Conservation (phyloP, 1,140 invertebrate species). For the Polypedilum vanderplanki region DNA sequence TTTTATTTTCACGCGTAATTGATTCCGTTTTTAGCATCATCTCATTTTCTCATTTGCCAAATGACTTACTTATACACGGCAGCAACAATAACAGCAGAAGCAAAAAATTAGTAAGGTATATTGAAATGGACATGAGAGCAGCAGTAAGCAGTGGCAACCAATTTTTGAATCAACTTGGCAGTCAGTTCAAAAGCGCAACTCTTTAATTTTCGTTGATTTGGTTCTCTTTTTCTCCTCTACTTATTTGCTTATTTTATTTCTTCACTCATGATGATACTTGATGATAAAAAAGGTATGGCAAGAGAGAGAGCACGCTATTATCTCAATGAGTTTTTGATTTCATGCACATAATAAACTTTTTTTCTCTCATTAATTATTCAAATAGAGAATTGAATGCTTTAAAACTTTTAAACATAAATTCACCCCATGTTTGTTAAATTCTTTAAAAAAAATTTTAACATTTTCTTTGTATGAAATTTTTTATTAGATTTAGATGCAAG, state of each 20-base stretch:
- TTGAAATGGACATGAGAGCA: too few species aligned
- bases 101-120: not conserved
- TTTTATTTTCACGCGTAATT: not conserved
- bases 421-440: too few species aligned
- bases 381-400: not conserved
- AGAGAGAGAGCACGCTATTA: not conserved
- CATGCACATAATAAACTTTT: not conserved
- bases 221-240: not conserved
- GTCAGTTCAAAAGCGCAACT: slow-evolving; percentile 4
- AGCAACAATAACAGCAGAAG: not conserved
- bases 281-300: not conserved
- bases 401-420: too few species aligned
- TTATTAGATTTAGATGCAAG: too few species aligned
- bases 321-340: not conserved
- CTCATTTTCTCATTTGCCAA: slow-evolving; percentile 12
- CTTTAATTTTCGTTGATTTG: not conserved
- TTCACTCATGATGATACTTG: not conserved
- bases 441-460: too few species aligned
- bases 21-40: slow-evolving; percentile 11
- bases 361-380: not conserved
- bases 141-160: not conserved
- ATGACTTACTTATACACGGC: not conserved
- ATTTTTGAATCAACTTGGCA: not conserved
- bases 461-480: too few species aligned
- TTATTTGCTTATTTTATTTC: not conserved